Conservation (phyloP, 2,888 invertebrate species). For the Willowsia nigromaculata region DNA sequence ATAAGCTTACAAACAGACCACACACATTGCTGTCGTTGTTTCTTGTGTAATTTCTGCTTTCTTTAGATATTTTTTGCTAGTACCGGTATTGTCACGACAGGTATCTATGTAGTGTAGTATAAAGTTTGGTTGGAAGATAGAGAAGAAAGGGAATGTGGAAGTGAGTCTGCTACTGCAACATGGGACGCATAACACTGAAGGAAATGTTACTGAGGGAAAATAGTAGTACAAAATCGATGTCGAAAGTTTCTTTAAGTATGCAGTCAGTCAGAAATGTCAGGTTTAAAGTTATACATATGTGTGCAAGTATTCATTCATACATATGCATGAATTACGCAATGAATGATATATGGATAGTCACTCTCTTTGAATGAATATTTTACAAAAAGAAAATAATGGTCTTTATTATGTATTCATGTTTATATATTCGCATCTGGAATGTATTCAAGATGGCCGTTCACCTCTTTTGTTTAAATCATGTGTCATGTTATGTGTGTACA, state of each 20-base stretch:
- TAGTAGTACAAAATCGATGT: slow-evolving; percentile 36
- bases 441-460: neutral
- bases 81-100: neutral
- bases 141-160: slow-evolving; percentile 26
- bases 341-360: neutral
- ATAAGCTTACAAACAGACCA: neutral
- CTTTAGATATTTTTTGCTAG: neutral
- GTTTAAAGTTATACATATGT: neutral
- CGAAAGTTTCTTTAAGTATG: neutral
- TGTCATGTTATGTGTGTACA: neutral
- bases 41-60: neutral
- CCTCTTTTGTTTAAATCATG: neutral
- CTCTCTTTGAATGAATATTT: neutral
- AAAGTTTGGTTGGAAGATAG: neutral
- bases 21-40: neutral
- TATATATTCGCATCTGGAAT: neutral
- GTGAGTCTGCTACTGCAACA: slow-evolving; percentile 4
- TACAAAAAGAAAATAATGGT: neutral
- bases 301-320: neutral
- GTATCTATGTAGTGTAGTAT: neutral
- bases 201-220: neutral
- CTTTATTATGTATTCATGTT: too few species aligned
- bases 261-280: neutral
- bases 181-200: slow-evolving; percentile 5
- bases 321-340: neutral